Percentiles rank a stretch among this genome's conserved stretches.
phyloP scores from a whole-genome alignment of 2,113 vertebrate genomes.

The Cyprinodon variegatus region DNA sequence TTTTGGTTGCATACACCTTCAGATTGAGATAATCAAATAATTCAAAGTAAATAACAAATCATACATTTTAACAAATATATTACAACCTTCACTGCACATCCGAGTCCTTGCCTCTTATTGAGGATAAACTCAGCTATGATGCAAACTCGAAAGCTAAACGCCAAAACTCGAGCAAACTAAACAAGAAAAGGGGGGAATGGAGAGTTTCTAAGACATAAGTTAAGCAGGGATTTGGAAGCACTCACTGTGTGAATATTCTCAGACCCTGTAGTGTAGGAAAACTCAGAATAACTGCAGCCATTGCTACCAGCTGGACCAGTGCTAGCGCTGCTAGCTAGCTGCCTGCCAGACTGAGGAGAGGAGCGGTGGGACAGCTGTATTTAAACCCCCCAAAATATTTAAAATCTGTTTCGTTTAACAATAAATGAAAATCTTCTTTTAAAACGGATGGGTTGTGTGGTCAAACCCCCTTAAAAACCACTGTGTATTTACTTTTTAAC shows the following conservation, averaged over 20 bases:
- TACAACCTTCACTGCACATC: neutral
- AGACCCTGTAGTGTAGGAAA: slow-evolving; percentile 63
- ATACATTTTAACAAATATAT: neutral
- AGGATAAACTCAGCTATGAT: neutral
- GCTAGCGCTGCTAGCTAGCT: slow-evolving; percentile 33
- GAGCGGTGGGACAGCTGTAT: slow-evolving; percentile 23
- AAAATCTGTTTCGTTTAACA: accelerated
- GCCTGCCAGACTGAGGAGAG: neutral
- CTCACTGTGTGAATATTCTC: slow-evolving; percentile 74
- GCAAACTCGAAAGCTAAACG: slow-evolving; percentile 10
- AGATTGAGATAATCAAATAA: neutral
- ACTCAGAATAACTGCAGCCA: slow-evolving; percentile 79
- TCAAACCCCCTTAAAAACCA: neutral
- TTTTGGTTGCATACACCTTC: neutral
- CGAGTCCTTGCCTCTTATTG: neutral
- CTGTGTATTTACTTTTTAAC: accelerated
- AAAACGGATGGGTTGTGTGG: accelerated
- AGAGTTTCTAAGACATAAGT: neutral
- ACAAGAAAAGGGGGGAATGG: neutral
- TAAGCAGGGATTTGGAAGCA: neutral
- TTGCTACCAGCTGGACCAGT: slow-evolving; percentile 40
- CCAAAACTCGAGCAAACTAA: neutral
- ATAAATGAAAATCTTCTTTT: neutral
- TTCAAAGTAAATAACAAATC: accelerated
- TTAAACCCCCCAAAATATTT: neutral